phyloP scores from a whole-genome alignment of 2,113 vertebrate species.

The Corythaixoides concolor region DNA sequence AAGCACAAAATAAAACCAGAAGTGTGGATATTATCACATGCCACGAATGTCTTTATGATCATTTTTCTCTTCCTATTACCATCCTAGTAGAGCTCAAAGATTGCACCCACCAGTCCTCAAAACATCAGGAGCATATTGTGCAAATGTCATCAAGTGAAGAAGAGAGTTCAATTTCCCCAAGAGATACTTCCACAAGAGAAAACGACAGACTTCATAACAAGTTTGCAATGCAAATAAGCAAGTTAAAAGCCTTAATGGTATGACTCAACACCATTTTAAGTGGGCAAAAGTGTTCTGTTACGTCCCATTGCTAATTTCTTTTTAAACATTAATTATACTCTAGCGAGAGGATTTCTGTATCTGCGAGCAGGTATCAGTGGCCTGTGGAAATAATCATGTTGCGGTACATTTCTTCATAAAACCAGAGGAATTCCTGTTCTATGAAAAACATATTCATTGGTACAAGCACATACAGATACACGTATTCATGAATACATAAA shows the following conservation, averaged over 20 bases:
- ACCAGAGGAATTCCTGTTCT: background rate
- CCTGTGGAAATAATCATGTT: background rate
- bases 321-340: conserved; percentile 15
- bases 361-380: background rate
- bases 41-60: background rate
- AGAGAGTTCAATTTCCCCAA: conserved; percentile 19
- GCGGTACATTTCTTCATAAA: background rate
- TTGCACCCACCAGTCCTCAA: fast-evolving
- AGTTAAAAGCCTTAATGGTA: conserved; percentile 47
- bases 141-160: conserved; percentile 15
- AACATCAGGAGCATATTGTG: background rate
- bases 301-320: conserved; percentile 14
- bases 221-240: conserved; percentile 42
- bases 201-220: conserved; percentile 30
- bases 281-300: conserved; percentile 32
- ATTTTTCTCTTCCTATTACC: background rate
- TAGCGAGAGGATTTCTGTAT: background rate
- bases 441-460: background rate
- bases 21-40: background rate
- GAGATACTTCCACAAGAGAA: conserved; percentile 35
- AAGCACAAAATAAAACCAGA: background rate
- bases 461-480: fast-evolving
- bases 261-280: conserved; percentile 45
- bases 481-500: fast-evolving
- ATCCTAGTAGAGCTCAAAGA: background rate